These are phyloP conservation scores for Monopterus albus DNA, from an alignment of 2,113 vertebrate species.

Conservation along the genomic window DNA sequence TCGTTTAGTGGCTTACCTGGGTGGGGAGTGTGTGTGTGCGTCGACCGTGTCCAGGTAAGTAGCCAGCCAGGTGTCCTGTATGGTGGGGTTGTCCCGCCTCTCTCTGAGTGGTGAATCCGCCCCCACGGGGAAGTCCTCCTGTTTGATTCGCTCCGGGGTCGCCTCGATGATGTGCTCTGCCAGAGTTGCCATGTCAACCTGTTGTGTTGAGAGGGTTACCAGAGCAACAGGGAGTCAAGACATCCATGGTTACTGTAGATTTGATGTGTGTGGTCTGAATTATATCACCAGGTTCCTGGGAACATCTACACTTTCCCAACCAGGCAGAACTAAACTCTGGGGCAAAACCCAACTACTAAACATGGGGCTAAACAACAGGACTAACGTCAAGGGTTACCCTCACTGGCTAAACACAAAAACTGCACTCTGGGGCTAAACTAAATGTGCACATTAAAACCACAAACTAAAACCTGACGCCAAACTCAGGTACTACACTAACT, in stretches of 20 bases:
- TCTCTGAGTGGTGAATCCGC: conserved; percentile 83
- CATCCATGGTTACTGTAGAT: background rate
- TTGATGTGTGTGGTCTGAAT: background rate
- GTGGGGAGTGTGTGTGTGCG: conserved; percentile 76
- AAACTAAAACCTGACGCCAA: no score
- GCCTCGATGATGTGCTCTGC: conserved; percentile 93
- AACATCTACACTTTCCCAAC: no score
- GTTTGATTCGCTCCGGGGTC: conserved; percentile 92
- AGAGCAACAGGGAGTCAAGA: background rate
- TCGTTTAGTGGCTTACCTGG: conserved; percentile 69
- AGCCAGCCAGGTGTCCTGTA: conserved; percentile 90
- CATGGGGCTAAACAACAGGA: no score
- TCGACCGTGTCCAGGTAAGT: conserved; percentile 91
- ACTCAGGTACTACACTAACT: no score
- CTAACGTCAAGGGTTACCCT: no score
- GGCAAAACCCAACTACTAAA: no score
- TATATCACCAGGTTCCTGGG: no score
- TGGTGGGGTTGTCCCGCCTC: conserved; percentile 81
- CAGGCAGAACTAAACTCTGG: no score
- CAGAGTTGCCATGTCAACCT: conserved; percentile 92
- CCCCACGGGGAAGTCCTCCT: conserved; percentile 84
- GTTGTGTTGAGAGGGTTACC: background rate
- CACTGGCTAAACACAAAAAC: no score
- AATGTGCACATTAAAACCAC: no score
- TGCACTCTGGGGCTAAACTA: no score